Evolutionary conservation across 2,113 vertebrate genomes (phyloP).

Genomic region (Halichoerus grypus): DNA sequence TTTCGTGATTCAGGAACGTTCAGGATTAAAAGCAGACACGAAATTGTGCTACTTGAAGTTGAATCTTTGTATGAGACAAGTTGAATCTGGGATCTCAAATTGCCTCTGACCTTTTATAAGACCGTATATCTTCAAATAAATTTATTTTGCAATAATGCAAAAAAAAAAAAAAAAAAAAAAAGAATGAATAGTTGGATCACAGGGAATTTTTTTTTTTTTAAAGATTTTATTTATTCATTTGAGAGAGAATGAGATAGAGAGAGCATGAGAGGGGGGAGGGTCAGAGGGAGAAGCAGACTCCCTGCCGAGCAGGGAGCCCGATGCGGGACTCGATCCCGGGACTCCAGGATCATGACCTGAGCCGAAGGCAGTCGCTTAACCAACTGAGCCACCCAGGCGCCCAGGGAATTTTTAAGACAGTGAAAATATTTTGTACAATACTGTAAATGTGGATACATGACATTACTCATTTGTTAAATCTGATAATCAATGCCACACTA

Average conservation of each 20-base stretch:
- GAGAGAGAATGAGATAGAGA: no score
- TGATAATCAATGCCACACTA: not conserved
- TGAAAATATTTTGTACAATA: not conserved
- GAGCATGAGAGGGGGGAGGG: no score
- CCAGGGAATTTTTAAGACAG: not conserved
- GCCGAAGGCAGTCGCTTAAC: no score
- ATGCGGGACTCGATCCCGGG: no score
- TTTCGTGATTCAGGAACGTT: conserved; percentile 67
- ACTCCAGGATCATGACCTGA: no score
- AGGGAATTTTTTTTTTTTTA: not conserved
- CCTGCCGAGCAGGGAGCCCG: no score
- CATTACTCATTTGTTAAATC: not conserved
- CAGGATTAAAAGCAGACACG: conserved; percentile 74
- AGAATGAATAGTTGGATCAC: not conserved
- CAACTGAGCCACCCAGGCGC: no score
- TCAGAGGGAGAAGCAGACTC: no score
- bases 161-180: not conserved
- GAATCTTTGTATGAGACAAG: conserved; percentile 75
- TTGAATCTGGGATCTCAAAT: conserved; percentile 74
- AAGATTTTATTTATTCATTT: no score
- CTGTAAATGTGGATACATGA: not conserved
- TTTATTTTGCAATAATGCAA: conserved; percentile 87
- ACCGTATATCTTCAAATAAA: conserved; percentile 84
- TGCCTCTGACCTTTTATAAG: conserved; percentile 86
- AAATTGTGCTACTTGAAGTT: conserved; percentile 83